Evolutionary conservation across 1,140 invertebrate genomes (phyloP), one percentile per base, ranked within the genome.

Genomic region (Luehdorfia chinensis): DNA sequence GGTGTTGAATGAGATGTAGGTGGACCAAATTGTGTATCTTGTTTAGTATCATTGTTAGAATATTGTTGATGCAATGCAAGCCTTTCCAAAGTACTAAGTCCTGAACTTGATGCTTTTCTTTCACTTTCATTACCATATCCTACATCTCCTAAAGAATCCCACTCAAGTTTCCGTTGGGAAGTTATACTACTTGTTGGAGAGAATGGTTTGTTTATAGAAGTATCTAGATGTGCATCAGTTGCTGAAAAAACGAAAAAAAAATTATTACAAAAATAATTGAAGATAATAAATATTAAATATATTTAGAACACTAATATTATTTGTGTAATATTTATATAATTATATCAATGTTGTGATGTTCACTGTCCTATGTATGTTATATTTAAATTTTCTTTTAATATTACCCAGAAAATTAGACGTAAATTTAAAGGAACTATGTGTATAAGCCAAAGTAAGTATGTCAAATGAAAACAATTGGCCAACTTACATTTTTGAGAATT

Each of bases 71-170:
- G 66, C 18, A 87, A 66, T 14, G 89, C 90, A 55, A 91, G 85
- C 53, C 88, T 88, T 67, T 92, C 90, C 39, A 91, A 79, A 2
- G 90, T 90, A 54, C 90, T 90, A 0, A 91, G 52, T 31, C 65
- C 87, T 50, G 53, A 88, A 68, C 56, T 75, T 47, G 52, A 84
- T 2, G 58, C 72, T 50, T 86, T 86, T 27, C 66, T 73, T 8
- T 85, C 81, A 65, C 83, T 88, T 50, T 80, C 81, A 69, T 91
- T 90, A 13, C 67, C 87, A 77, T 94, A 94, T 2, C 93, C 93
- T 25, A 94, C 92, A 81, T 94, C 93, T 4, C 92, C 93, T 33
- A 92, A 89, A 49, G 91, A 93, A 66, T 94, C 93, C 93, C 93
- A 94, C 79, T 94, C 93, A 1, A 94, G 69, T 51, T 90, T 91